Evolutionary conservation across 2,797 vertebrate species (phyloP), one percentile per base, ranked within the genome.

Genomic region (Peromyscus nudipes): DNA sequence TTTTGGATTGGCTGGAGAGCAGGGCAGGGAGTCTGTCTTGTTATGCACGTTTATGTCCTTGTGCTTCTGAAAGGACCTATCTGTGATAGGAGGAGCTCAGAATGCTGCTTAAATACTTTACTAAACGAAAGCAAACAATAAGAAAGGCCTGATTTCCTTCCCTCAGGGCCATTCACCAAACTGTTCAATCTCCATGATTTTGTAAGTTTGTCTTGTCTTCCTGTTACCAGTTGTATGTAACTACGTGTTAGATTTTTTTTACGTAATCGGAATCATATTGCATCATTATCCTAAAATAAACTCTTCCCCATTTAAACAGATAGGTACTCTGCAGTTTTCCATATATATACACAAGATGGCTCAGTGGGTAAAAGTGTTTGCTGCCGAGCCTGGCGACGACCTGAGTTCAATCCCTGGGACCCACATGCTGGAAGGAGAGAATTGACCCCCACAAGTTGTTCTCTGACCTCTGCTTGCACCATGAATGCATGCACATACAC

Each of bases 41-140:
- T 40, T 60, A 23, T 69, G 89, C n/a, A 52, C 73, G 37, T 57
- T 88, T 75, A 40, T 62, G 29, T 25, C 46, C 25, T 65, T 16
- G 23, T 31, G n/a, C 79, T 65, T 46, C 85, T 37, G 80, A 71
- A 81, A 80, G 62, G 43, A 76, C 49, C 55, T 79, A 9, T 14
- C 34, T 86, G 17, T 69, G 8, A 49, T 43, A 27, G 46, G 46
- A 88, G 34, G 87, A 46, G 52, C 25, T 6, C 55, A 34, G 57
- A 67, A 9, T 49, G 34, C 82, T 89, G 82, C 69, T 96, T 37
- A 89, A 40, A 52, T 92, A 69, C 76, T 84, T 87, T 60, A 40
- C 71, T 76, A 69, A 86, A 8, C 67, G 60, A 76, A 95, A 29
- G n/a, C 23, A 75, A 77, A 27, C 62, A 64, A 62, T n/a, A 82